Percentiles rank a stretch among this genome's conserved stretches.
Evolutionary conservation across 2,113 vertebrate genomes (phyloP).

Genomic region (Scartelaos histophorus): DNA sequence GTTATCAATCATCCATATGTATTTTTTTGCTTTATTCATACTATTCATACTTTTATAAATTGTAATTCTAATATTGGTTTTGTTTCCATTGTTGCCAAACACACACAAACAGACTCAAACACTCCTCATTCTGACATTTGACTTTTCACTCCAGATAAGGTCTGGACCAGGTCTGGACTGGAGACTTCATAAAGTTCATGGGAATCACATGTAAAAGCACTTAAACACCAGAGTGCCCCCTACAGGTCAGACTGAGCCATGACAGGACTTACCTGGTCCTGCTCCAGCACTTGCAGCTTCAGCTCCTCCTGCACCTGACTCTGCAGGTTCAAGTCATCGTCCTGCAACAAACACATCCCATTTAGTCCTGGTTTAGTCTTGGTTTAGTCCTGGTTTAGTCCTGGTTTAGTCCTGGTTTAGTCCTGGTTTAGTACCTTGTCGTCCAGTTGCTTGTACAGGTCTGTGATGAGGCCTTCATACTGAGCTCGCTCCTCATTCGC

Average conservation of each 20-base stretch:
- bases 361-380: background rate
- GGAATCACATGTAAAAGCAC: background rate
- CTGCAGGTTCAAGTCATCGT: constrained; percentile 98
- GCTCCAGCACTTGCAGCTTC: constrained; percentile 93
- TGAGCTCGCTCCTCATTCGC: constrained; percentile 85
- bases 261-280: constrained; percentile 86
- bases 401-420: background rate
- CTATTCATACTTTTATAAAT: too few species aligned
- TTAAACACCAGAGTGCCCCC: background rate
- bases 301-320: constrained; percentile 90
- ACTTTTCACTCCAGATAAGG: too few species aligned
- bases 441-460: constrained; percentile 93
- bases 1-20: too few species aligned
- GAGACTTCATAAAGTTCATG: too few species aligned
- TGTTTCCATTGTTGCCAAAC: too few species aligned
- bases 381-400: background rate
- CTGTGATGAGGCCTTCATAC: constrained; percentile 87
- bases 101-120: too few species aligned
- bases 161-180: too few species aligned
- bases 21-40: too few species aligned
- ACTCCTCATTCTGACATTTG: too few species aligned
- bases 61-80: too few species aligned
- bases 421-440: constrained; percentile 82
- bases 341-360: constrained; percentile 69
- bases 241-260: background rate